Evolutionary conservation across 2,113 vertebrate species (phyloP), one percentile per base, ranked within the genome.

Genomic region (Cryptoleucopteryx plumbea): DNA sequence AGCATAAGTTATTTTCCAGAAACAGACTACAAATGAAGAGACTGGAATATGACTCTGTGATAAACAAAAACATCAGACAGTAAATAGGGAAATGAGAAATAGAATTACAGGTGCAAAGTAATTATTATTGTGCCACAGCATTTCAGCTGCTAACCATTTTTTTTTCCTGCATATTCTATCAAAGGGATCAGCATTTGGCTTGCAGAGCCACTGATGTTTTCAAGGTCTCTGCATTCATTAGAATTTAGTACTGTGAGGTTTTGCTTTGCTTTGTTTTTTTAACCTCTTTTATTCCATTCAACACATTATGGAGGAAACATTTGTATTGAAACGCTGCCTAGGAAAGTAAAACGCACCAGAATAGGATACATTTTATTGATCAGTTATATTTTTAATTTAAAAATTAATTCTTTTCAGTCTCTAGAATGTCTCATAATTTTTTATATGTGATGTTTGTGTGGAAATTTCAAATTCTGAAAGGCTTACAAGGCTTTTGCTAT

Each of bases 211-310:
- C 65, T 68, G 80, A 96, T 56, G 88, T 91, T 97, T 97, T 98
- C 95, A 98, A 97, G 91, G 88, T 95, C 88, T 98, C 97, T 97
- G 86, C 73, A 96, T 95, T 97, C 93, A 96, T 98, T 97, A 95
- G 62, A 93, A 90, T 96, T 97, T 95, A 95, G 95, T 83, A 82
- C 83, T 72, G 43, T 91, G 40, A 85, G 80, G 40, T 86, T 84
- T 93, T 94, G 40, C 18, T 86, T 90, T 87, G n/a, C 17, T 90
- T 70, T 65, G 5, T 16, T 11, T 36, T 82, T 92, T 94, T 90
- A 93, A 75, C 36, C 55, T 90, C 47, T 97, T 94, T 95, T 89
- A 77, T 96, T 95, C 92, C 50, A 79, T 66, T 45, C 45, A 86
- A 17, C 11, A 40, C 4, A 73, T 58, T 56, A 47, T 70, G 38